These are phyloP conservation scores for Nineta flava DNA, from an alignment of 2,888 invertebrate species.

Conservation along the genomic window DNA sequence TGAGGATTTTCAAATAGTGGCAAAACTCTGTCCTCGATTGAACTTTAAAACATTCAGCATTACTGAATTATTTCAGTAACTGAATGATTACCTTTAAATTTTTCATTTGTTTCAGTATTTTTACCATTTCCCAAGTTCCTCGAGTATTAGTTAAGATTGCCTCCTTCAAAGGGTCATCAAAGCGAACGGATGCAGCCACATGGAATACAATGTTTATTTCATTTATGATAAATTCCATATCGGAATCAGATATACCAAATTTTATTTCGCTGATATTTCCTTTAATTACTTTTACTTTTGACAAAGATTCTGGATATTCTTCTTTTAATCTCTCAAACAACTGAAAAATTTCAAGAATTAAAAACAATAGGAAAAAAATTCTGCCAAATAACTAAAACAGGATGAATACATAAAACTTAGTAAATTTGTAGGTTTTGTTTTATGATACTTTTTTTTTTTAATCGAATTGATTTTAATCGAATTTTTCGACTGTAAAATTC, in stretches of 20 bases:
- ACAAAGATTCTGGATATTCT: constrained; percentile 9
- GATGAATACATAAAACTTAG: too few species aligned
- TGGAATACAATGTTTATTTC: constrained; percentile 37
- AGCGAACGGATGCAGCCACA: constrained; percentile 67
- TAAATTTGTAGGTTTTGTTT: too few species aligned
- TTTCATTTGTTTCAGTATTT: constrained; percentile 38
- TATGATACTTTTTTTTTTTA: too few species aligned
- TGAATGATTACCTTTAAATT: constrained; percentile 29
- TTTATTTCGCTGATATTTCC: constrained; percentile 12
- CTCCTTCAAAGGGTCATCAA: constrained; percentile 57
- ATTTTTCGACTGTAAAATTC: too few species aligned
- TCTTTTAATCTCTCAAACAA: constrained; percentile 12
- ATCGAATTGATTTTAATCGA: too few species aligned
- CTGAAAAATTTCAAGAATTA: too few species aligned
- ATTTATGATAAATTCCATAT: constrained; percentile 11
- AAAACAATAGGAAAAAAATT: too few species aligned
- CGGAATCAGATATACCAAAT: constrained; percentile 11
- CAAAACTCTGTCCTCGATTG: too few species aligned
- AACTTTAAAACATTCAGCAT: too few species aligned
- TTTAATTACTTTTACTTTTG: constrained; percentile 12
- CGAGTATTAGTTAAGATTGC: constrained; percentile 47
- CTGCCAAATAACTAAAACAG: too few species aligned
- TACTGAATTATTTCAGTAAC: neutral
- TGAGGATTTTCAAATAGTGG: too few species aligned
- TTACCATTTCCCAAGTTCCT: constrained; percentile 45